Conservation (phyloP, 2,888 invertebrate genomes). For the Drosophila niveifrons region DNA sequence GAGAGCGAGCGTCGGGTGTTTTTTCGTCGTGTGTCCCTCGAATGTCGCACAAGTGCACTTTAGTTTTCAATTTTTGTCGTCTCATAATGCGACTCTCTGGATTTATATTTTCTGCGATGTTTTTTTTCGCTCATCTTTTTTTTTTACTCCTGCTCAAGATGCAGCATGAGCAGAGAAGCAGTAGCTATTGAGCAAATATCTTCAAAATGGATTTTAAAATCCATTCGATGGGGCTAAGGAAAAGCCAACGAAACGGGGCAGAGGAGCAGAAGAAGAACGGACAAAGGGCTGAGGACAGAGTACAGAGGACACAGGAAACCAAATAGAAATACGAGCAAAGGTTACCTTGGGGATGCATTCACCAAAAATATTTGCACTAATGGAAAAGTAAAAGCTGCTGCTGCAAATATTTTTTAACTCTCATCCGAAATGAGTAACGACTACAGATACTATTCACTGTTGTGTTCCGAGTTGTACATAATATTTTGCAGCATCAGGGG, state of each 20-base stretch:
- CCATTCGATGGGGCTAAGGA: conserved; percentile 17
- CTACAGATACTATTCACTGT: conserved; percentile 20
- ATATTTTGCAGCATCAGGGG: conserved; percentile 13
- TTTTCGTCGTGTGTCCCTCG: conserved; percentile 29
- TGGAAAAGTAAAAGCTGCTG: conserved; percentile 71
- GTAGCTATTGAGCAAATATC: conserved; percentile 60
- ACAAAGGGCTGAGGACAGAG: conserved; percentile 19
- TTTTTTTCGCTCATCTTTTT: conserved; percentile 19
- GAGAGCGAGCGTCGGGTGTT: conserved; percentile 13
- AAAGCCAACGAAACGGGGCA: conserved; percentile 1
- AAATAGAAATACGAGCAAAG: conserved; percentile 58
- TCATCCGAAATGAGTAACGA: conserved; percentile 29
- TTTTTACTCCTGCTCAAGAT: conserved; percentile 16
- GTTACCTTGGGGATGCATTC: conserved; percentile 74
- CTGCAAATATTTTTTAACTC: conserved; percentile 32
- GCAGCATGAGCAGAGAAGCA: conserved; percentile 6
- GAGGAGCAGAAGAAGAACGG: background rate
- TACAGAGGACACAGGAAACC: conserved; percentile 31
- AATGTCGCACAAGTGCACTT: conserved; percentile 69
- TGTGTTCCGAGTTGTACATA: conserved; percentile 10
- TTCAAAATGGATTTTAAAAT: conserved; percentile 69
- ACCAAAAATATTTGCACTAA: conserved; percentile 67
- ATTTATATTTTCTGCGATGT: conserved; percentile 36
- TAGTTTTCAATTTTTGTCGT: conserved; percentile 74
- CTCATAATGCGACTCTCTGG: conserved; percentile 69